phyloP scores from a whole-genome alignment of 30 jellyfish, hydroid and myxozoan species.

The Aurelia sp. region DNA sequence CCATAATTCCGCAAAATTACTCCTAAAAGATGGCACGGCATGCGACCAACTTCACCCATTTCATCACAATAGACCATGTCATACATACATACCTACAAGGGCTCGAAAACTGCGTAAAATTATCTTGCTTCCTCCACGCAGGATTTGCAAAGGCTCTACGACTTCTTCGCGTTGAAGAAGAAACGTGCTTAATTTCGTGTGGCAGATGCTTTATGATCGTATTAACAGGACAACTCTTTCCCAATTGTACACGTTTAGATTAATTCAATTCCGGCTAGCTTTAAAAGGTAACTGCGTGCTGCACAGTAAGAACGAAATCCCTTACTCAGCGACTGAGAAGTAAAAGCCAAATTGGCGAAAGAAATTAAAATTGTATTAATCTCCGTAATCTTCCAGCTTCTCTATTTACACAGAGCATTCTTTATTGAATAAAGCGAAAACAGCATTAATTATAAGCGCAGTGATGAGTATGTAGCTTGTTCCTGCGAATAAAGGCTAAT shows the following conservation, averaged over 20 bases:
- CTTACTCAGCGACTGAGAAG: neutral
- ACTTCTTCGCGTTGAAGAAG: too few species aligned
- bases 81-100: too few species aligned
- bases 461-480: slow-evolving; percentile 12
- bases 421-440: slow-evolving; percentile 4
- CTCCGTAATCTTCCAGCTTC: neutral
- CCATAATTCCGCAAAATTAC: too few species aligned
- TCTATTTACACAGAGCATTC: slow-evolving; percentile 23
- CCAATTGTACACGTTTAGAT: neutral
- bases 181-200: too few species aligned
- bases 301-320: neutral
- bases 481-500: slow-evolving; percentile 43
- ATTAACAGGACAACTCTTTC: neutral
- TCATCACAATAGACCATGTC: too few species aligned
- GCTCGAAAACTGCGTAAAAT: too few species aligned
- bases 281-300: neutral
- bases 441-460: slow-evolving; percentile 19
- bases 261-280: neutral
- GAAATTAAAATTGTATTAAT: slow-evolving; percentile 4
- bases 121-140: too few species aligned
- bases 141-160: too few species aligned
- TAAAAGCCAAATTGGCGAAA: neutral
- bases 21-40: too few species aligned
- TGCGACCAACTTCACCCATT: too few species aligned
- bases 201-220: too few species aligned